Percentiles rank a stretch among this genome's conserved stretches.
Conservation (phyloP, 1,140 invertebrate species). For the Aphis craccivora region DNA sequence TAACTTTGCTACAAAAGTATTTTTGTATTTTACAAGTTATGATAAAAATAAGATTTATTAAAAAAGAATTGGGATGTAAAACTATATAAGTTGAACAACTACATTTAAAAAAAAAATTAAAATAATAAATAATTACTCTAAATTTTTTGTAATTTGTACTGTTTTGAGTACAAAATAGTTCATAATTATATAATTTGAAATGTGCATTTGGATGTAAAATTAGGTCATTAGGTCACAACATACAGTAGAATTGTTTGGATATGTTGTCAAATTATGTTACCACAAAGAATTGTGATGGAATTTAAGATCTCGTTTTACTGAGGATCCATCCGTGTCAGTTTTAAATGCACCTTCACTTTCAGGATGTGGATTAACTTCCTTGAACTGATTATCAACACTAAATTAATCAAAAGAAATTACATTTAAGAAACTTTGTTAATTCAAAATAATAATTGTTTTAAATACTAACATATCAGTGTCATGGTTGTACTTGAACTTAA, state of each 20-base stretch:
- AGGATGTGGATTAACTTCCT: neutral
- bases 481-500: slow-evolving; percentile 22
- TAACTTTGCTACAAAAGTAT: neutral
- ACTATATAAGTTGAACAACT: neutral
- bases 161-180: neutral
- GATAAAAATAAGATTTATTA: neutral
- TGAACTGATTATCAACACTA: slow-evolving; percentile 44
- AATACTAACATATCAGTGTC: slow-evolving; percentile 15
- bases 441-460: neutral
- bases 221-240: neutral
- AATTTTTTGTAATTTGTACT: too few species aligned
- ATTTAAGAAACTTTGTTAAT: neutral
- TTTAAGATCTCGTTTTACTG: slow-evolving; percentile 40
- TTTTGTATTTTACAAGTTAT: neutral
- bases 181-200: neutral
- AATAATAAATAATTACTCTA: neutral
- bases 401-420: neutral
- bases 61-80: neutral
- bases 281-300: slow-evolving; percentile 35
- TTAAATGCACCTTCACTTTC: slow-evolving; percentile 13
- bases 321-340: neutral
- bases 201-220: neutral
- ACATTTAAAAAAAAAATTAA: neutral
- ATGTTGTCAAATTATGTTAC: neutral
- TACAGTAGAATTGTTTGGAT: neutral